Percentiles rank a stretch among this genome's conserved stretches.
phyloP scores from a whole-genome alignment of 2,113 vertebrate genomes.

The Anoura caudifer region DNA sequence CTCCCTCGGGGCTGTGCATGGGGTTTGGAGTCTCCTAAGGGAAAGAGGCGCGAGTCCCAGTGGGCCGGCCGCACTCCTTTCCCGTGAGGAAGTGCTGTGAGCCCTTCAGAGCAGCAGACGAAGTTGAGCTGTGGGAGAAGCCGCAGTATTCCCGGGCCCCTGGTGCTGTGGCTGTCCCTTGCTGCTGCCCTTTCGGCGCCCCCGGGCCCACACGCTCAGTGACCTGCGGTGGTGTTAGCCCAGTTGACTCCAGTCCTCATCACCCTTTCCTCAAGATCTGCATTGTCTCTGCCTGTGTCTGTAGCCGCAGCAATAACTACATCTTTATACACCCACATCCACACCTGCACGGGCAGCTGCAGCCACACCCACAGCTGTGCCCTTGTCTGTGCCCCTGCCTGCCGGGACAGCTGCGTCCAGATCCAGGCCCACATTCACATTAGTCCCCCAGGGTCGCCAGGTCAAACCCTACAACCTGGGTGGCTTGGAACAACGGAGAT shows the following conservation, averaged over 20 bases:
- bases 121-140: rapidly evolving
- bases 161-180: rapidly evolving
- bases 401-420: neutral
- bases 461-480: neutral
- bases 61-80: rapidly evolving
- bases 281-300: neutral
- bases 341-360: neutral
- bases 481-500: neutral
- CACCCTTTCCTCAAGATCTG: neutral
- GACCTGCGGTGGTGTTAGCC: neutral
- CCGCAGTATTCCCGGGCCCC: rapidly evolving
- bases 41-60: rapidly evolving
- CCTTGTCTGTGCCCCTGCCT: too few species aligned
- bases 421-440: too few species aligned
- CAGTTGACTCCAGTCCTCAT: too few species aligned
- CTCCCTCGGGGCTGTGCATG: rapidly evolving
- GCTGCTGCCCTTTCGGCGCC: neutral
- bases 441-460: neutral
- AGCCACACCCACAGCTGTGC: too few species aligned
- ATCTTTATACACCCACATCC: rapidly evolving
- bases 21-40: neutral
- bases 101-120: neutral
- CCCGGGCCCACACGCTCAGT: rapidly evolving
- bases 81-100: neutral
- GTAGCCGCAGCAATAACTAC: too few species aligned